Percentiles rank a stretch among this genome's conserved stretches.
phyloP scores from a whole-genome alignment of 2,888 invertebrate species.

The Platerodrilus igneus region DNA sequence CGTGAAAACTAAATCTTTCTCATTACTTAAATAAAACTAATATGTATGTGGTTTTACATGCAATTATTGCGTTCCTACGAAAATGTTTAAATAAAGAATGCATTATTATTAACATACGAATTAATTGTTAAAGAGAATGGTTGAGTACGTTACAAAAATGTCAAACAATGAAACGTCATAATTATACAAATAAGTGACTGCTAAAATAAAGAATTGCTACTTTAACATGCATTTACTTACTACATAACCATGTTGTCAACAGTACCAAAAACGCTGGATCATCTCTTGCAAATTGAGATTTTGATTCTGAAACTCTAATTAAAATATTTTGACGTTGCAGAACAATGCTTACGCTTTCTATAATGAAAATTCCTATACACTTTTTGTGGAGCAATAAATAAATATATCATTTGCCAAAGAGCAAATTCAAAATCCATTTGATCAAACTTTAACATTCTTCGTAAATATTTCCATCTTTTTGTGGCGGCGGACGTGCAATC shows the following conservation, averaged over 20 bases:
- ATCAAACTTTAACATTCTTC: constrained; percentile 80
- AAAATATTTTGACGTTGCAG: neutral
- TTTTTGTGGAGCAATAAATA: constrained; percentile 92
- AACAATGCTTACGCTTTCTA: constrained; percentile 78
- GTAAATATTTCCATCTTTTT: constrained; percentile 82
- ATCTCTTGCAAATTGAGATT: constrained; percentile 97
- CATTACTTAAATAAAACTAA: too few species aligned
- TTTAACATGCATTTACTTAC: too few species aligned
- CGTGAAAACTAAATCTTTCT: too few species aligned
- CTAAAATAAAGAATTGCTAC: too few species aligned
- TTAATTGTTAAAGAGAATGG: too few species aligned
- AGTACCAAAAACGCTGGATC: constrained; percentile 97
- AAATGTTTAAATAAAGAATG: too few species aligned
- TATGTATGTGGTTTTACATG: too few species aligned
- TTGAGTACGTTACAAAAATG: too few species aligned
- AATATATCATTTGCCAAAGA: constrained; percentile 97
- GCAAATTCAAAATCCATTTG: constrained; percentile 99
- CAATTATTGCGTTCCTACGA: too few species aligned
- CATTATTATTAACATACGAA: too few species aligned
- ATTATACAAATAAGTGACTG: too few species aligned
- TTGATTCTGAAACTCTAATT: constrained; percentile 71
- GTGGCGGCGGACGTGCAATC: constrained; percentile 79
- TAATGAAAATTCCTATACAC: constrained; percentile 96
- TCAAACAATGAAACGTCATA: too few species aligned
- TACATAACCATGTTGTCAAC: constrained; percentile 75